Evolutionary conservation across 2,888 invertebrate species (phyloP).

Genomic region (Torymus aiolomorphi): DNA sequence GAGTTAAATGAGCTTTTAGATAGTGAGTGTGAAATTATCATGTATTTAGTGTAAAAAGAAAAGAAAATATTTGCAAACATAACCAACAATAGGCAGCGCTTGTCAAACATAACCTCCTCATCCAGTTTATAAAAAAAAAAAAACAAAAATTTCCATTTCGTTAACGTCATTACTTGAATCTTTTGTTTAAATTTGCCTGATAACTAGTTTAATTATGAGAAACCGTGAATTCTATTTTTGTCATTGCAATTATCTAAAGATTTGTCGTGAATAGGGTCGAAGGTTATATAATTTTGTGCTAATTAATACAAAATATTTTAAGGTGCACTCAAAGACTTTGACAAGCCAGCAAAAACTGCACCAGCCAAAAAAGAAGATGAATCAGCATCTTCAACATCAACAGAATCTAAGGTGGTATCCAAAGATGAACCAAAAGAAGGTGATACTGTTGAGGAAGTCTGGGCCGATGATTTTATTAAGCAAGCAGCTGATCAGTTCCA

Average conservation of each 20-base stretch:
- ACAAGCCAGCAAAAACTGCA: conserved; percentile 68
- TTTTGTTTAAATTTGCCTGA: too few relatives aligned
- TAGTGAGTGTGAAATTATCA: conserved; percentile 78
- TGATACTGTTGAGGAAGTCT: conserved; percentile 76
- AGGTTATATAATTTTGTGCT: conserved; percentile 50
- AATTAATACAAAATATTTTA: conserved; percentile 31
- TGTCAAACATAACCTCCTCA: conserved; percentile 49
- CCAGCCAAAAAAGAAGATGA: conserved; percentile 55
- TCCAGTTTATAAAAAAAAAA: conserved; percentile 4
- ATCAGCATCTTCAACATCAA: conserved; percentile 53
- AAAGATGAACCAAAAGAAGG: conserved; percentile 59
- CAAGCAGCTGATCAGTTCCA: conserved; percentile 85
- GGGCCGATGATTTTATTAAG: conserved; percentile 85
- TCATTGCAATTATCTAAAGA: conserved; percentile 3
- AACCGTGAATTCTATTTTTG: too few relatives aligned
- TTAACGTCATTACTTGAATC: too few relatives aligned
- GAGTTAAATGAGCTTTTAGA: conserved; percentile 86
- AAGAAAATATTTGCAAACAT: conserved; percentile 15
- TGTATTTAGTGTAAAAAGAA: neutral
- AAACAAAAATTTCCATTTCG: conserved; percentile 3
- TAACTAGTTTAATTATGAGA: too few relatives aligned
- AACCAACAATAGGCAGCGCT: neutral
- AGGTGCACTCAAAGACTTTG: conserved; percentile 83
- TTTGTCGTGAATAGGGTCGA: conserved; percentile 23
- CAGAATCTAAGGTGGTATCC: conserved; percentile 10